These are phyloP conservation scores for Heterodera filipjevi DNA, from an alignment of 2,888 invertebrate genomes.

Conservation along the genomic window DNA sequence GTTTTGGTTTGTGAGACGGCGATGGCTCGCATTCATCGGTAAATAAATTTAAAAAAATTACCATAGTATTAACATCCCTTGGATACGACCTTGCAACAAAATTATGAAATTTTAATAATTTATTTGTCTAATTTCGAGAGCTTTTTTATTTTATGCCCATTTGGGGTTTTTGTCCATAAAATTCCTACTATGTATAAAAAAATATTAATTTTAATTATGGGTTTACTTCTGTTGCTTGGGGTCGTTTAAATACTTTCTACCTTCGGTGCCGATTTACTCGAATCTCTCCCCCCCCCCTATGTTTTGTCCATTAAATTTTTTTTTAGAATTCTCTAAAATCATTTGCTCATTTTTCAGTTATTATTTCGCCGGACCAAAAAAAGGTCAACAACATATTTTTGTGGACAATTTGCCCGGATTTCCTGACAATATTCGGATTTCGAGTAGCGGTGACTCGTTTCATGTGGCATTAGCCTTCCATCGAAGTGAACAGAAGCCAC, in stretches of 20 bases:
- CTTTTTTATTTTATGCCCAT: no score
- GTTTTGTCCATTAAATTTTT: no score
- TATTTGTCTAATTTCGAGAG: no score
- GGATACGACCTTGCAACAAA: background rate
- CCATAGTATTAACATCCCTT: background rate
- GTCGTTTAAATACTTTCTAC: no score
- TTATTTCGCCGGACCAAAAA: slow-evolving; percentile 38
- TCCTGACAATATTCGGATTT: slow-evolving; percentile 40
- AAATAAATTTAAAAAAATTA: background rate
- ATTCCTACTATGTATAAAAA: no score
- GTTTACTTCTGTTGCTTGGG: no score
- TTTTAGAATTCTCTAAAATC: background rate
- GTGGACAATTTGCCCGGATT: slow-evolving; percentile 41
- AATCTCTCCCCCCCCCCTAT: no score
- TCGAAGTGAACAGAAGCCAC: slow-evolving; percentile 16
- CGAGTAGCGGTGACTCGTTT: slow-evolving; percentile 28
- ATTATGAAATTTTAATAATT: no score
- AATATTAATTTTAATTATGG: no score
- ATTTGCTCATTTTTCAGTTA: slow-evolving; percentile 19
- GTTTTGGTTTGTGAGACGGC: slow-evolving; percentile 31
- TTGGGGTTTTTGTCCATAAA: no score
- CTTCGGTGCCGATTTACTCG: no score
- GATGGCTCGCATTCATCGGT: slow-evolving; percentile 27
- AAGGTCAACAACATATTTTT: slow-evolving; percentile 38
- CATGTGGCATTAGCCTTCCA: slow-evolving; percentile 33